Base-by-base conservation (phyloP, 2,888 invertebrate genomes). In the Geotrupes spiniger region DNA sequence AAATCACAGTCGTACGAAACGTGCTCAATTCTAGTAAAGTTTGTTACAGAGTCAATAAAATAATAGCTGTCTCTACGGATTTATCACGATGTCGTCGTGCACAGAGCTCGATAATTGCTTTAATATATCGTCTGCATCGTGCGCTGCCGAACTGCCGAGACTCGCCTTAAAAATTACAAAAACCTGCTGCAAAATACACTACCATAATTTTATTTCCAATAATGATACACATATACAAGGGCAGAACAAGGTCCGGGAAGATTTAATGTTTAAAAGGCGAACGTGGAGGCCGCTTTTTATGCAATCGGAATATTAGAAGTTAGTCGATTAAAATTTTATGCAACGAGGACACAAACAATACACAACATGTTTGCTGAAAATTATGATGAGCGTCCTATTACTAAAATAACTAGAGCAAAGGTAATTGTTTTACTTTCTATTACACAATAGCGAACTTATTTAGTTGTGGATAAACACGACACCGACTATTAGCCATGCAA, bases 121-220 rank as follows among this genome's bases (percentile, higher is more conserved):
- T 68, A 69, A 70, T 70, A 70, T 69, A 70, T 70, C 63, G 67
- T 64, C 64, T 15, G 62, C 56, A 59, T 63, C 63, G 66, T 64
- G 62, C 63, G 47, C 36, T 25, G 27, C 21, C 36, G 37, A 36
- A 17, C 28, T 43, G 41, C 17, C 11, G 36, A 45, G 29, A 17
- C 21, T 33, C 21, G 46, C 36, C 29, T 27, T 46, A 27, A 33
- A n/a, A 46, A 39, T 21, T 27, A 36, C 33, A 36, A 44, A 37
- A 29, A 36, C 46, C 17, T 17, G 26, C 29, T 44, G 11, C 12
- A 15, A 6, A 17, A 2, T 31, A 31, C 14, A 8, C 33, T 10
- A 11, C 16, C 25, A 37, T 45, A 45, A 33, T 15, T 46, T 15
- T 12, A 16, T 31, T 46, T 27, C 31, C 40, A 41, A 38, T 38